Conservation (phyloP, 2,113 vertebrate genomes). For the Pteropus alecto region DNA sequence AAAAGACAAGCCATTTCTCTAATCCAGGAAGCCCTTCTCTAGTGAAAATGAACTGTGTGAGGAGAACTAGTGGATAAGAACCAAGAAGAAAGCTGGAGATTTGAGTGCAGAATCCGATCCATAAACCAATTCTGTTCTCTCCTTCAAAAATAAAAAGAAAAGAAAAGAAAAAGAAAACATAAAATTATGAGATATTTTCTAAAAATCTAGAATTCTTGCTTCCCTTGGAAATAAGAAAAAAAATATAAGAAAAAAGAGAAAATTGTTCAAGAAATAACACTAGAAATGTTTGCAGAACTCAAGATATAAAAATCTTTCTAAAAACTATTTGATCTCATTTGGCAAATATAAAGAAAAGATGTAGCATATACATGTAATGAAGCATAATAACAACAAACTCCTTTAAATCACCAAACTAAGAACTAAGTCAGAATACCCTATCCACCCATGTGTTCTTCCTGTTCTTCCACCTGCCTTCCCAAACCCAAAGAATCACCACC, state of each 20-base stretch:
- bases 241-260: not conserved
- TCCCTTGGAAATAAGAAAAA: not conserved
- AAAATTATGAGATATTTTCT: not conserved
- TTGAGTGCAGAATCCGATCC: not conserved
- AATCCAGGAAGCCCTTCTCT: not conserved
- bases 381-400: not conserved
- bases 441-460: not conserved
- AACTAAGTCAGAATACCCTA: not conserved
- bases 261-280: not conserved
- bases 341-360: not conserved
- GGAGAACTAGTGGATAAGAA: not conserved
- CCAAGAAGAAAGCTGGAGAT: not conserved
- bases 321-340: not conserved
- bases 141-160: not conserved
- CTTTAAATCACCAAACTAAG: not conserved
- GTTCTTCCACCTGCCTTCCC: not conserved
- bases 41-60: not conserved
- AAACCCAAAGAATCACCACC: not conserved
- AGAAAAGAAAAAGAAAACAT: not conserved
- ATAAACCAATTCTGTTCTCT: not conserved
- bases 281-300: not conserved
- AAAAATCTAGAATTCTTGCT: not conserved
- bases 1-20: not conserved
- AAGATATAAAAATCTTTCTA: not conserved
- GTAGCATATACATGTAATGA: not conserved